These are phyloP conservation scores for Drymodes brunneopygia DNA, from an alignment of 2,113 vertebrate genomes.

Conservation along the genomic window DNA sequence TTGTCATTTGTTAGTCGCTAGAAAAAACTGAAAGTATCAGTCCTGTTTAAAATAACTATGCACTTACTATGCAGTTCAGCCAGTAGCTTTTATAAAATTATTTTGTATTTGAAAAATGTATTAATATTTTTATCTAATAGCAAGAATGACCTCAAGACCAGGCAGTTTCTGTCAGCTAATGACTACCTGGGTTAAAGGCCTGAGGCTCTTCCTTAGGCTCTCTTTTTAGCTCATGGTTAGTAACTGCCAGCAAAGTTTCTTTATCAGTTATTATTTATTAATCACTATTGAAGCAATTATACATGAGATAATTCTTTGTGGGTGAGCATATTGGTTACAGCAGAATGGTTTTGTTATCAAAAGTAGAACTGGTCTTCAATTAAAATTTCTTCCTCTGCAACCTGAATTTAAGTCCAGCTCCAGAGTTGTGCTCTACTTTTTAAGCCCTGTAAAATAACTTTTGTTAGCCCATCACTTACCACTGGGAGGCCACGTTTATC, in stretches of 20 bases:
- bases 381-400: neutral
- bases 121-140: constrained; percentile 30
- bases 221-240: constrained; percentile 34
- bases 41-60: neutral
- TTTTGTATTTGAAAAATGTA: constrained; percentile 47
- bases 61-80: neutral
- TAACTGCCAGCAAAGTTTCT: constrained; percentile 56
- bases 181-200: constrained; percentile 15
- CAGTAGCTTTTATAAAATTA: constrained; percentile 9
- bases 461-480: neutral
- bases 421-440: neutral
- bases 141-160: constrained; percentile 44
- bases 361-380: neutral
- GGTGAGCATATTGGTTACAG: constrained; percentile 37
- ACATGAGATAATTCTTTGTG: constrained; percentile 13
- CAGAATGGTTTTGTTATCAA: constrained; percentile 16
- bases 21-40: neutral
- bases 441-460: neutral
- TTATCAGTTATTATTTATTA: constrained; percentile 62
- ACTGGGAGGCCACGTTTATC: constrained; percentile 28
- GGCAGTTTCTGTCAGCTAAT: constrained; percentile 66
- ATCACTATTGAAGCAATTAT: constrained; percentile 63
- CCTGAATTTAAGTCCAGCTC: neutral
- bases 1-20: neutral
- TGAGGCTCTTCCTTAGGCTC: neutral